Percentiles rank a stretch among this genome's conserved stretches.
phyloP scores from a whole-genome alignment of 1,140 invertebrate species.

The Pentalonia nigronervosa region DNA sequence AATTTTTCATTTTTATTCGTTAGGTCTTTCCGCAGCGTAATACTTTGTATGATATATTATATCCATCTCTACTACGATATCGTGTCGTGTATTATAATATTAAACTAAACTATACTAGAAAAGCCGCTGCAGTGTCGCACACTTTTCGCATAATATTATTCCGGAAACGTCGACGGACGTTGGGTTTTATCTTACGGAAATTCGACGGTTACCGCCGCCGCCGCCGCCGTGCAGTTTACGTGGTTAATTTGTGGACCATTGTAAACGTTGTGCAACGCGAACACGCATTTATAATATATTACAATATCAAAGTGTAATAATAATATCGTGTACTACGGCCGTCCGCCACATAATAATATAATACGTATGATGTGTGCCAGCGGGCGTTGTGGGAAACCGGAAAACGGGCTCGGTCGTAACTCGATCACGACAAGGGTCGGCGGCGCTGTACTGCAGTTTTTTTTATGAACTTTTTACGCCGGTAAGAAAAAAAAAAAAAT shows the following conservation, averaged over 20 bases:
- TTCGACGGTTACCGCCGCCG: not conserved
- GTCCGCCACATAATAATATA: too few species aligned
- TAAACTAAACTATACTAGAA: too few species aligned
- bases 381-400: constrained; percentile 41
- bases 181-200: constrained; percentile 22
- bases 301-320: too few species aligned
- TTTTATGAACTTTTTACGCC: not conserved
- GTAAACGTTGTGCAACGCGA: not conserved
- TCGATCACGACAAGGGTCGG: constrained; percentile 30
- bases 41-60: too few species aligned
- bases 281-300: not conserved
- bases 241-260: constrained; percentile 17
- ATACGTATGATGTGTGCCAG: too few species aligned
- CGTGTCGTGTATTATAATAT: too few species aligned
- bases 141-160: too few species aligned
- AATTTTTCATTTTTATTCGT: too few species aligned
- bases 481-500: not conserved
- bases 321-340: too few species aligned
- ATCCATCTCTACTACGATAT: too few species aligned
- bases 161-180: constrained; percentile 41
- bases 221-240: not conserved
- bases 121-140: not conserved
- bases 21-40: too few species aligned
- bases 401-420: constrained; percentile 41
- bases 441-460: not conserved